Conservation (phyloP, 2,113 vertebrate species). For the Cavia aperea region DNA sequence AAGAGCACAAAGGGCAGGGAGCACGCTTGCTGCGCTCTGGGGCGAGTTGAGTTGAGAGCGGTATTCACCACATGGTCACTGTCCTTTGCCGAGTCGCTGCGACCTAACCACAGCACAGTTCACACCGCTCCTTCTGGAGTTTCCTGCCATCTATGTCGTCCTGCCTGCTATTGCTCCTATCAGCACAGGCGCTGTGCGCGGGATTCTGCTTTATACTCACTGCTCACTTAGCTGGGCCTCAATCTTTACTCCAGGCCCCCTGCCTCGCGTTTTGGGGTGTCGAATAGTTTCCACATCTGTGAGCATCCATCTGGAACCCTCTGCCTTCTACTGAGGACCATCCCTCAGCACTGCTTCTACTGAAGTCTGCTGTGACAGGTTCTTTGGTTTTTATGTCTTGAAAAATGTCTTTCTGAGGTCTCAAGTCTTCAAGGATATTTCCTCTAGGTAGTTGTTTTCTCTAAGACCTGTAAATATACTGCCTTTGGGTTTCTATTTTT, state of each 20-base stretch:
- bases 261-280: not conserved
- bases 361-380: not conserved
- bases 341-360: not conserved
- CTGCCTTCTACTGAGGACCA: not conserved
- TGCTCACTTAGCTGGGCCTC: not conserved
- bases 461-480: not conserved
- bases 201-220: not conserved
- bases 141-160: not conserved
- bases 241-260: too few relatives aligned
- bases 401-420: not conserved
- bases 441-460: slow-evolving; percentile 3
- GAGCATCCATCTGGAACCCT: not conserved
- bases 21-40: not conserved
- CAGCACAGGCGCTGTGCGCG: too few relatives aligned
- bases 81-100: not conserved
- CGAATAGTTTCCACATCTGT: not conserved
- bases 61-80: fast-evolving
- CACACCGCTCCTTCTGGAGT: not conserved
- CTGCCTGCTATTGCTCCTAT: not conserved
- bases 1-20: not conserved
- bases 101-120: not conserved
- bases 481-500: not conserved
- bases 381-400: not conserved
- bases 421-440: not conserved
- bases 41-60: not conserved